These are phyloP conservation scores for Aramus guarauna DNA, from an alignment of 2,113 vertebrate genomes.

Conservation along the genomic window DNA sequence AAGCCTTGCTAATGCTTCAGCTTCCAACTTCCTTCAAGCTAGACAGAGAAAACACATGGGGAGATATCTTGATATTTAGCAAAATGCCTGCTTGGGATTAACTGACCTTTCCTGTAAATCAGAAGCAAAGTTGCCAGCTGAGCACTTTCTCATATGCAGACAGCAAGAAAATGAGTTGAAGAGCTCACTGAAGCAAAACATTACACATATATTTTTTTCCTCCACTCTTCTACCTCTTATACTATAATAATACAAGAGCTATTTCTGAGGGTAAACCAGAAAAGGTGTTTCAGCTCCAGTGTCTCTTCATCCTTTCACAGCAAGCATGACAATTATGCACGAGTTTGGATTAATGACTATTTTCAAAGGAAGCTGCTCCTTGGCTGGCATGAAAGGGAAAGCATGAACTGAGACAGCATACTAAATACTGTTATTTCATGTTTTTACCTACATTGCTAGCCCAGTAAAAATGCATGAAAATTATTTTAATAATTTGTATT, in stretches of 20 bases:
- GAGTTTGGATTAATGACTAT: background rate
- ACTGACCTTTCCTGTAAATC: conserved; percentile 72
- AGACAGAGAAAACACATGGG: background rate
- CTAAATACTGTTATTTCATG: background rate
- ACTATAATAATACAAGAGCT: background rate
- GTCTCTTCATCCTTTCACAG: background rate
- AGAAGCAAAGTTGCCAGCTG: conserved; percentile 57
- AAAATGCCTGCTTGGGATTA: conserved; percentile 66
- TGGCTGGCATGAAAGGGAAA: background rate
- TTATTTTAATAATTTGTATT: background rate
- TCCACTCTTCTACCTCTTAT: background rate
- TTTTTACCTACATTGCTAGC: background rate
- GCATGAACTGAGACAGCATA: background rate
- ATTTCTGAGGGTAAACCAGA: conserved; percentile 13
- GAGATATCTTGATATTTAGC: conserved; percentile 62
- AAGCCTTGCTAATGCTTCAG: background rate
- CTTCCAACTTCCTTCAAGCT: conserved; percentile 7
- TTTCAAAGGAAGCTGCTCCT: background rate
- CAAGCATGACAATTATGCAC: background rate
- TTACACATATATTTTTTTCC: background rate
- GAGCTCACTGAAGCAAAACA: conserved; percentile 48
- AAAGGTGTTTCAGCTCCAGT: background rate
- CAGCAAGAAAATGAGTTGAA: conserved; percentile 54
- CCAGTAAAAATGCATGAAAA: background rate
- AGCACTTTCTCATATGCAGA: conserved; percentile 33